A percentile compares a stretch with the other conserved stretches of the same genome.
phyloP scores from a whole-genome alignment of 2,113 vertebrate species.

The Platichthys flesus region DNA sequence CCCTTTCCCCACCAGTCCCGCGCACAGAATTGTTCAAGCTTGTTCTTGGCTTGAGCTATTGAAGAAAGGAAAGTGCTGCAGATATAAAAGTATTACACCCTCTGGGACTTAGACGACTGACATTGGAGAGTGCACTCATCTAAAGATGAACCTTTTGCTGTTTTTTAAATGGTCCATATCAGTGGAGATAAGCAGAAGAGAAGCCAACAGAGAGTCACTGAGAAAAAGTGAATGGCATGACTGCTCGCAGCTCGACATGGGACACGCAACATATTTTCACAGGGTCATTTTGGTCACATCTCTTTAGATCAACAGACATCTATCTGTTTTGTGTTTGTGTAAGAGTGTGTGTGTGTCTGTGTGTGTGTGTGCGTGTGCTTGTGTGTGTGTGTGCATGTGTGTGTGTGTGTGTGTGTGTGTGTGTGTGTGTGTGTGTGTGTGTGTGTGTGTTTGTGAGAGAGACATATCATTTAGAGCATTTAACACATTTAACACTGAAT shows the following conservation, averaged over 20 bases:
- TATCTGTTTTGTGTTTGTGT: slow-evolving; percentile 14
- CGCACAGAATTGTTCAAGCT: slow-evolving; percentile 18
- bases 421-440: too few species aligned
- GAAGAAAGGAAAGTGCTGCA: slow-evolving; percentile 24
- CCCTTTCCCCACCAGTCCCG: slow-evolving; percentile 13
- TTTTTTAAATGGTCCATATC: slow-evolving; percentile 39
- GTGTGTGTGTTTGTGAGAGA: not conserved
- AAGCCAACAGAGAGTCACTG: slow-evolving; percentile 17
- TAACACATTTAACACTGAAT: slow-evolving; percentile 36
- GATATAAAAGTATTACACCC: slow-evolving; percentile 33
- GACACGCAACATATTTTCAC: not conserved
- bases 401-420: slow-evolving; percentile 24
- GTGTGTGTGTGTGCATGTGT: not conserved
- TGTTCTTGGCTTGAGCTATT: slow-evolving; percentile 22
- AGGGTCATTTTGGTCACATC: slow-evolving; percentile 41
- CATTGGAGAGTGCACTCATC: slow-evolving; percentile 41
- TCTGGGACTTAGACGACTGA: slow-evolving; percentile 35
- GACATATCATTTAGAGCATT: slow-evolving; percentile 40
- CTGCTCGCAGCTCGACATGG: slow-evolving; percentile 20
- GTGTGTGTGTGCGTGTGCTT: not conserved
- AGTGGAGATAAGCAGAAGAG: slow-evolving; percentile 24
- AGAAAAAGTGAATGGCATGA: slow-evolving; percentile 21
- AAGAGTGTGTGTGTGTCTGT: not conserved
- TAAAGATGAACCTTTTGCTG: slow-evolving; percentile 47
- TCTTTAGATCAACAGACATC: too few species aligned